Evolutionary conservation across 1,140 invertebrate genomes (phyloP).

Genomic region (Cydia amplana): DNA sequence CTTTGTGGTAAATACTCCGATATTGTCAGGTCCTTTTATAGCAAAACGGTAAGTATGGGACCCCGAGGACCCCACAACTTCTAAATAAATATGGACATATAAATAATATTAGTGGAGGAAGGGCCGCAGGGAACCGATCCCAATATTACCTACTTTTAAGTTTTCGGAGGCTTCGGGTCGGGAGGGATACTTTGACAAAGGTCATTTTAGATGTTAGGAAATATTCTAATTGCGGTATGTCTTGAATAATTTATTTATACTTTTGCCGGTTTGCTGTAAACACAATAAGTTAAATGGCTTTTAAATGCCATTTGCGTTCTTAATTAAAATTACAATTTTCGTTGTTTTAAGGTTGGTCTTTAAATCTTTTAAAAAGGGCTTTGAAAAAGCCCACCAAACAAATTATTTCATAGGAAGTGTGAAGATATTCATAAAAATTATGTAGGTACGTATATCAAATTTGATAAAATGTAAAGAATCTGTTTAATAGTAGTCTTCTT

Average conservation of each 20-base stretch:
- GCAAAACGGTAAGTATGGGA: conserved; percentile 31
- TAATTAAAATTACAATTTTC: too few species aligned
- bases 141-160: conserved; percentile 24
- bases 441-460: too few species aligned
- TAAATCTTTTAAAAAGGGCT: too few species aligned
- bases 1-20: conserved; percentile 15
- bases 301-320: neutral
- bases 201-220: conserved; percentile 5
- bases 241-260: conserved; percentile 6
- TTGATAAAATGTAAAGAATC: too few species aligned
- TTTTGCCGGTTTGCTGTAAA: neutral
- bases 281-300: conserved; percentile 1
- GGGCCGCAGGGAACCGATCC: conserved; percentile 20
- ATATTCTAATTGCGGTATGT: neutral
- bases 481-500: too few species aligned
- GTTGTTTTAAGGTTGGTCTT: neutral
- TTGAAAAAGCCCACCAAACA: too few species aligned
- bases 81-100: conserved; percentile 29
- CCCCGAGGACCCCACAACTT: conserved; percentile 25
- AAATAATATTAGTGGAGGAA: conserved; percentile 31
- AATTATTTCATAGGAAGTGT: too few species aligned
- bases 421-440: too few species aligned
- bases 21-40: conserved; percentile 30
- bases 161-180: neutral
- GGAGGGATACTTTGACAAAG: conserved; percentile 3